These are phyloP conservation scores for Fistularia commersonii DNA, from an alignment of 2,797 vertebrate species.

Conservation along the genomic window DNA sequence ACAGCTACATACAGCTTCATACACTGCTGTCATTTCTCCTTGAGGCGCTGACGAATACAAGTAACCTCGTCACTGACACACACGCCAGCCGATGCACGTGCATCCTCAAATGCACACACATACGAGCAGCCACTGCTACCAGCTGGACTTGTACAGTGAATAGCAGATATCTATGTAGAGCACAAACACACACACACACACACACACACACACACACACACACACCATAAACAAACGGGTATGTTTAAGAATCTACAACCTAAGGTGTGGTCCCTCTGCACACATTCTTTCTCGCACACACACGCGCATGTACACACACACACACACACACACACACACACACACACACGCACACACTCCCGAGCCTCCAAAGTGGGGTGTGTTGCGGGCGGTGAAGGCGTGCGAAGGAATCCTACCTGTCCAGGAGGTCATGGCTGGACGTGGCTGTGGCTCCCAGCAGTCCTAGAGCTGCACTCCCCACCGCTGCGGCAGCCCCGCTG, in stretches of 20 bases:
- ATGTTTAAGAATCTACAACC: conserved; percentile 36
- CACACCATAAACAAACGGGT: conserved; percentile 65
- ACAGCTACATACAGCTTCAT: too few relatives aligned
- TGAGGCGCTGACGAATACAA: conserved; percentile 50
- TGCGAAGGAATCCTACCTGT: conserved; percentile 69
- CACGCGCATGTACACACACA: background rate
- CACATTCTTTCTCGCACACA: conserved; percentile 7
- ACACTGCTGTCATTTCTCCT: conserved; percentile 65
- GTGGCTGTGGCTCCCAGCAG: conserved; percentile 74
- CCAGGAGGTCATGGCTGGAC: conserved; percentile 77
- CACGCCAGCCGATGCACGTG: conserved; percentile 23
- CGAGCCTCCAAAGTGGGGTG: background rate
- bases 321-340: background rate
- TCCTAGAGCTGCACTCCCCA: conserved; percentile 77
- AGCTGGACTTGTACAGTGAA: conserved; percentile 11
- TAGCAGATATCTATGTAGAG: conserved; percentile 9
- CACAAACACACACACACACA: background rate
- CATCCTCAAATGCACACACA: conserved; percentile 11
- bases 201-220: conserved; percentile 38
- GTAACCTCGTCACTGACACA: conserved; percentile 34
- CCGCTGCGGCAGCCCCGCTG: conserved; percentile 79
- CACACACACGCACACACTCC: background rate
- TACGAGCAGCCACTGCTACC: conserved; percentile 5
- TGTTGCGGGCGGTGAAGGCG: conserved; percentile 8
- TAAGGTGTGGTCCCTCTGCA: conserved; percentile 60